Conservation (phyloP, 2,113 vertebrate species). For the Callipepla californica region DNA sequence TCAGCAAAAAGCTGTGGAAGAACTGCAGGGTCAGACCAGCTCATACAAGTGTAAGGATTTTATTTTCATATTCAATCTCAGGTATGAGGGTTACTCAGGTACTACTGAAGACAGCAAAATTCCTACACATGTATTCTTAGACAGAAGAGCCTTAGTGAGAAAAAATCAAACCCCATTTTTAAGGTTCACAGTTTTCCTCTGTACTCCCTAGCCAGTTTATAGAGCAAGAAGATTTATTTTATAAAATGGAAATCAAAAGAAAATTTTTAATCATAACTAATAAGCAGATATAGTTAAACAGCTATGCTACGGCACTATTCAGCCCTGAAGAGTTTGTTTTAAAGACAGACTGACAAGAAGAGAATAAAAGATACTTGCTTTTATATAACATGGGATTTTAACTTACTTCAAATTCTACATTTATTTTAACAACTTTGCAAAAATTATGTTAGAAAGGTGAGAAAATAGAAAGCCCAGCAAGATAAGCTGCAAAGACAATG, state of each 20-base stretch:
- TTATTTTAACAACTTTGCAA: constrained; percentile 13
- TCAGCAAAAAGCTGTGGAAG: constrained; percentile 62
- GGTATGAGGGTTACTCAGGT: neutral
- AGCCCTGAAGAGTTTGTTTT: neutral
- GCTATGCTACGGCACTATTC: neutral
- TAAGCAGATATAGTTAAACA: neutral
- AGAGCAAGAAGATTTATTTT: neutral
- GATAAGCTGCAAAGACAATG: neutral
- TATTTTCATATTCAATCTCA: neutral
- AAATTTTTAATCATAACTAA: neutral
- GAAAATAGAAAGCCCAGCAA: constrained; percentile 20
- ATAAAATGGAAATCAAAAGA: neutral
- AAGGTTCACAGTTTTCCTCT: neutral
- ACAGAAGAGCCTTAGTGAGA: neutral
- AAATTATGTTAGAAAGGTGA: neutral
- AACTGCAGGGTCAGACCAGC: neutral
- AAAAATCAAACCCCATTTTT: neutral
- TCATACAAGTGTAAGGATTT: constrained; percentile 56
- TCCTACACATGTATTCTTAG: neutral
- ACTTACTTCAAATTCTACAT: constrained; percentile 16
- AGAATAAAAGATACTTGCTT: constrained; percentile 26
- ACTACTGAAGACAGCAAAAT: neutral
- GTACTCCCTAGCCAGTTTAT: neutral
- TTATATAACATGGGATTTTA: neutral
- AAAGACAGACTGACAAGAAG: constrained; percentile 10